These are phyloP conservation scores for Batillaria attramentaria DNA, from an alignment of 1,140 invertebrate species.

Conservation along the genomic window DNA sequence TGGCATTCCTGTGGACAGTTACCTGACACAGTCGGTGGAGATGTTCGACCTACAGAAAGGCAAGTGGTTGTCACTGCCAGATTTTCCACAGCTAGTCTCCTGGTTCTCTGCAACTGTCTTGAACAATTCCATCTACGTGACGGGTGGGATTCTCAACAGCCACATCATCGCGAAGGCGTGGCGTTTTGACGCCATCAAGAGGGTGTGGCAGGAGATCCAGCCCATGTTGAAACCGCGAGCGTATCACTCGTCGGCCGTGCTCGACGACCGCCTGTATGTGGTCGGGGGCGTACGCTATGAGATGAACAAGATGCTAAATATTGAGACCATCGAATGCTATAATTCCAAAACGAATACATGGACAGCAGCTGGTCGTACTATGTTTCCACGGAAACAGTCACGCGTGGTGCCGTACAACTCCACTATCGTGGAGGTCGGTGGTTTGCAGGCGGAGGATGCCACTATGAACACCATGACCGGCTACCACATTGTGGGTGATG, in stretches of 20 bases:
- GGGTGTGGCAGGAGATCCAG: slow-evolving; percentile 58
- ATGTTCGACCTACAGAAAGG: slow-evolving; percentile 69
- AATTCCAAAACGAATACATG: slow-evolving; percentile 60
- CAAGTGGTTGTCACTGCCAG: slow-evolving; percentile 63
- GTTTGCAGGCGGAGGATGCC: slow-evolving; percentile 59
- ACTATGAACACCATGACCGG: slow-evolving; percentile 67
- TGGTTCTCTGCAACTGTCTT: slow-evolving; percentile 63
- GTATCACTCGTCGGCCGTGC: slow-evolving; percentile 62
- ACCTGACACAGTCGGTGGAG: slow-evolving; percentile 59
- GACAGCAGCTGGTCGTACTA: slow-evolving; percentile 61
- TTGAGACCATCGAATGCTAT: slow-evolving; percentile 67
- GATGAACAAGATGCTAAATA: slow-evolving; percentile 51
- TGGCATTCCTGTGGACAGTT: slow-evolving; percentile 53
- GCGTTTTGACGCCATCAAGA: slow-evolving; percentile 64
- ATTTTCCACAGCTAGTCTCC: slow-evolving; percentile 61
- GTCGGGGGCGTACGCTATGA: slow-evolving; percentile 65
- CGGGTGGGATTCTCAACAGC: slow-evolving; percentile 67
- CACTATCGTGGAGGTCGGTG: slow-evolving; percentile 67
- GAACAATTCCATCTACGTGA: slow-evolving; percentile 65
- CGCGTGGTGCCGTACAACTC: slow-evolving; percentile 62
- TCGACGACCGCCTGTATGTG: slow-evolving; percentile 64
- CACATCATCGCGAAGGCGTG: slow-evolving; percentile 64
- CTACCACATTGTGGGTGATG: slow-evolving; percentile 55
- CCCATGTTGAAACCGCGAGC: slow-evolving; percentile 64
- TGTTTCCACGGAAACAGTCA: slow-evolving; percentile 64